Conservation (phyloP, 2,888 invertebrate species). For the Temnothorax unifasciatus region DNA sequence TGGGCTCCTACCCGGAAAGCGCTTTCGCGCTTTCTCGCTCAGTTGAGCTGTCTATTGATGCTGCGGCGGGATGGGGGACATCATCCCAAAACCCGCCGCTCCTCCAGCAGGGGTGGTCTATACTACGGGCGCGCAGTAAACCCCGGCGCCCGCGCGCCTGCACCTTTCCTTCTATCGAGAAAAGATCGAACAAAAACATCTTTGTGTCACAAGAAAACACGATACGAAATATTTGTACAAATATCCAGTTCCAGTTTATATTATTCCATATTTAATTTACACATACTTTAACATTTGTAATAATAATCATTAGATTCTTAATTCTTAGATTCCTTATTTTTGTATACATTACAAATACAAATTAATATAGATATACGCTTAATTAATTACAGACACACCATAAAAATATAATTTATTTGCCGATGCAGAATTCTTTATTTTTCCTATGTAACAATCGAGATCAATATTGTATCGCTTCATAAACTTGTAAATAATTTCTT, state of each 20-base stretch:
- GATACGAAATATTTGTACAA: neutral
- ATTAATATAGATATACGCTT: neutral
- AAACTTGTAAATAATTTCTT: neutral
- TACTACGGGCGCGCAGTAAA: too few relatives aligned
- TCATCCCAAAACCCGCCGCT: too few relatives aligned
- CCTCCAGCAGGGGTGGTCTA: too few relatives aligned
- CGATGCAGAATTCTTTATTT: neutral
- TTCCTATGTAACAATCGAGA: neutral
- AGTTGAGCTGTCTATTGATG: too few relatives aligned
- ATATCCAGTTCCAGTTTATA: neutral
- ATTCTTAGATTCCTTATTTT: neutral
- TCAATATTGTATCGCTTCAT: neutral
- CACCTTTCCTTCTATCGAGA: too few relatives aligned
- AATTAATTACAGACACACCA: slow-evolving; percentile 16
- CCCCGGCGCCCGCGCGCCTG: too few relatives aligned
- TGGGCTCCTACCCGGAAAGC: too few relatives aligned
- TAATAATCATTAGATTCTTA: neutral
- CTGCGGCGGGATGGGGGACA: too few relatives aligned
- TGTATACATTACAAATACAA: neutral
- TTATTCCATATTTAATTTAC: slow-evolving; percentile 15
- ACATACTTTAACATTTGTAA: slow-evolving; percentile 13
- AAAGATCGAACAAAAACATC: too few relatives aligned
- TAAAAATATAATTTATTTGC: slow-evolving; percentile 12
- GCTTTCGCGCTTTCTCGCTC: too few relatives aligned
- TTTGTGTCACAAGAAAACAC: too few relatives aligned